A percentile compares a stretch with the other conserved stretches of the same genome.
phyloP scores from a whole-genome alignment of 2,888 invertebrate genomes.

The Chrysopilus asiliformis region DNA sequence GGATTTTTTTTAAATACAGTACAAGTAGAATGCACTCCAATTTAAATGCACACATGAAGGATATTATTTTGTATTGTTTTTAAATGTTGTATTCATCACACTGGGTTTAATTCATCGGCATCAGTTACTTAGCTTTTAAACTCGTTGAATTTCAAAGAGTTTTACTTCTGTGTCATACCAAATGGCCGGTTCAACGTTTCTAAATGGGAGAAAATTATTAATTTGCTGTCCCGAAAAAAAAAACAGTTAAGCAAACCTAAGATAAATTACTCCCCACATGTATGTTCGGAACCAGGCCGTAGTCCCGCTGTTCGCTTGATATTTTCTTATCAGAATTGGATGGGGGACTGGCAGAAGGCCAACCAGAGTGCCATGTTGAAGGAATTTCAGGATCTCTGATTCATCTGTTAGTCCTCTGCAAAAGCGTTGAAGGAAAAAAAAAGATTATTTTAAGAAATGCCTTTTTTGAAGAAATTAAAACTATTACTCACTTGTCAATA shows the following conservation, averaged over 20 bases:
- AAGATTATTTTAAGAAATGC: background rate
- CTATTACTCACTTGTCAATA: slow-evolving; percentile 75
- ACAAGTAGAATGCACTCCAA: no score
- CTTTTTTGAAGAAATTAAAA: background rate
- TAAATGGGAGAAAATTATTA: slow-evolving; percentile 33
- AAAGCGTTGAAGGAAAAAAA: slow-evolving; percentile 1
- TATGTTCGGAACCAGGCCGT: slow-evolving; percentile 99
- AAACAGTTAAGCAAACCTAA: slow-evolving; percentile 42
- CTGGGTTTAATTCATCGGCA: no score
- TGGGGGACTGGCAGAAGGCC: slow-evolving; percentile 97
- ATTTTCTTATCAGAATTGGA: slow-evolving; percentile 96
- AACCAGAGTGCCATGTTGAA: slow-evolving; percentile 96
- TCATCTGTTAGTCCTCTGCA: slow-evolving; percentile 92
- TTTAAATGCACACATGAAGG: no score
- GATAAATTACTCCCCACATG: slow-evolving; percentile 99
- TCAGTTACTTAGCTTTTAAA: slow-evolving; percentile 47
- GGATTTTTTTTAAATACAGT: no score
- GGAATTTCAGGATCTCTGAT: slow-evolving; percentile 96
- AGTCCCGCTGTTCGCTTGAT: slow-evolving; percentile 97
- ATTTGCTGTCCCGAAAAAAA: background rate
- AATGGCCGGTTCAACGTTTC: slow-evolving; percentile 96
- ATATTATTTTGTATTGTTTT: no score
- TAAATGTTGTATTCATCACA: no score
- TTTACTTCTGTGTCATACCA: slow-evolving; percentile 99
- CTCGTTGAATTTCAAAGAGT: slow-evolving; percentile 94